Percentiles rank a stretch among this genome's conserved stretches.
Evolutionary conservation across 2,888 invertebrate genomes (phyloP).

Genomic region (Ferrisia virgata): DNA sequence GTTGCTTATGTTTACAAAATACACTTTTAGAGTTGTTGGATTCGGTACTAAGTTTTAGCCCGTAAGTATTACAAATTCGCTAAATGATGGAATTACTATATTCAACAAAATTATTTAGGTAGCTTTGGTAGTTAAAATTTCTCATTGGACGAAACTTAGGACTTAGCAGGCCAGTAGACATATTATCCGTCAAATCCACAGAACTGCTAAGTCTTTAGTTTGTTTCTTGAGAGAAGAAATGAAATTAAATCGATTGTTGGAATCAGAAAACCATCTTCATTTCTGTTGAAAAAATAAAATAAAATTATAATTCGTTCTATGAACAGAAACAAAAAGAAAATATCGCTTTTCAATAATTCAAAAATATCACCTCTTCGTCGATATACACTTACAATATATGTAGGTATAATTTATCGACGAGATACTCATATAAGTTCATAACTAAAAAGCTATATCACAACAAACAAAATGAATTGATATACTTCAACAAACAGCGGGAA

Average conservation of each 20-base stretch:
- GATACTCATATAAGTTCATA: neutral
- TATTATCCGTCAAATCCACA: constrained; percentile 34
- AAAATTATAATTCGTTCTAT: no score
- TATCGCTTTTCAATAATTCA: no score
- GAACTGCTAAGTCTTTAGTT: constrained; percentile 40
- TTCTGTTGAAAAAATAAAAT: no score
- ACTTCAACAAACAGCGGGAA: neutral
- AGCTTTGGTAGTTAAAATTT: constrained; percentile 35
- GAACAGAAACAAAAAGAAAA: no score
- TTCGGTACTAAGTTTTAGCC: neutral
- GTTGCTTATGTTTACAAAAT: neutral
- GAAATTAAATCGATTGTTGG: neutral
- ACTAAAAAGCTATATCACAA: no score
- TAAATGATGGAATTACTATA: no score
- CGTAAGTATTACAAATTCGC: neutral
- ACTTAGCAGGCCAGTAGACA: constrained; percentile 82
- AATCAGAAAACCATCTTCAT: neutral
- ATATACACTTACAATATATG: no score
- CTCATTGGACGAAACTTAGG: constrained; percentile 61
- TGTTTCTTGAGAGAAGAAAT: neutral
- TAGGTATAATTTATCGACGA: neutral
- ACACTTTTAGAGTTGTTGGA: neutral
- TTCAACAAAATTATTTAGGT: neutral
- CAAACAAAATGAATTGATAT: neutral
- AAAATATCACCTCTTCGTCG: no score